Conservation (phyloP, 2,797 vertebrate genomes). For the Antrozous pallidus region DNA sequence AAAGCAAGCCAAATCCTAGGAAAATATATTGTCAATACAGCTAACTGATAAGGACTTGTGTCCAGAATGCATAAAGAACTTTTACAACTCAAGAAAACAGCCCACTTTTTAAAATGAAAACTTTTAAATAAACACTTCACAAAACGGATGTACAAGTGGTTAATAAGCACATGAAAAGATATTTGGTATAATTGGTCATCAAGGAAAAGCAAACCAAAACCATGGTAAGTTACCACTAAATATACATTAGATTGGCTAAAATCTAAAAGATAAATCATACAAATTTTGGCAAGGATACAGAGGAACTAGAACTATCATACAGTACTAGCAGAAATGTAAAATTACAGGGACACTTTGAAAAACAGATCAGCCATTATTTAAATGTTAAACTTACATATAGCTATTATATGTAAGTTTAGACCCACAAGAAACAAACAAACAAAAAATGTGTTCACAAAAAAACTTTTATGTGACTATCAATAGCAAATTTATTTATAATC, state of each 20-base stretch:
- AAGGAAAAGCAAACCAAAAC: background rate
- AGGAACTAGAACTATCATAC: background rate
- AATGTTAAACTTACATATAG: background rate
- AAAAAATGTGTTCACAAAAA: background rate
- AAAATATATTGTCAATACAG: background rate
- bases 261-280: background rate
- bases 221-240: background rate
- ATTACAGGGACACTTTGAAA: background rate
- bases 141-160: background rate
- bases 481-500: background rate
- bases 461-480: conserved; percentile 49
- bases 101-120: background rate
- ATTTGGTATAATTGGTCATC: background rate
- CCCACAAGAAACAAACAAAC: background rate
- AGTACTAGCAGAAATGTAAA: background rate
- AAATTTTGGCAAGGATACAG: background rate
- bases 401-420: too few relatives aligned
- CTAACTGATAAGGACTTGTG: background rate
- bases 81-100: background rate
- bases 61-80: background rate
- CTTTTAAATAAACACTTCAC: background rate
- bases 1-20: background rate
- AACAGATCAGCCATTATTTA: background rate
- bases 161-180: background rate
- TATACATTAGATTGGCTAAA: background rate